Evolutionary conservation across 1,140 invertebrate genomes (phyloP), one percentile per base, ranked within the genome.

Genomic region (Dreissena polymorpha): DNA sequence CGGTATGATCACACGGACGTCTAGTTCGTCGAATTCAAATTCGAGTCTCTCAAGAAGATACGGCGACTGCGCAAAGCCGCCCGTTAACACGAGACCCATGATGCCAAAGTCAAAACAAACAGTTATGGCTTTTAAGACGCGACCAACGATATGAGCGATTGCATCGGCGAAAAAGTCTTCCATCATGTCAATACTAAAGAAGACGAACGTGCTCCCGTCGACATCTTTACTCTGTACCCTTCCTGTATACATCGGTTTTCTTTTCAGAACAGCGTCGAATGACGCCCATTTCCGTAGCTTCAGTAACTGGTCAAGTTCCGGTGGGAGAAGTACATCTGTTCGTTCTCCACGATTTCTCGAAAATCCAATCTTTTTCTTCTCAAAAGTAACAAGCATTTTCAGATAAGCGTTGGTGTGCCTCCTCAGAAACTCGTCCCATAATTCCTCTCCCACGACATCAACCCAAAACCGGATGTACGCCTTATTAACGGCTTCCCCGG

Each of bases 141-240:
- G 57, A 60, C 57, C 16, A 3, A 60, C 16, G 6, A 60, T 10
- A n/a, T 60, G 16, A 23, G 16, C 57, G 21, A 60, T 23, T n/a
- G 57, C 16, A 23, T 60, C 57, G 16, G 21, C 21, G 10, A 60
- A 60, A 23, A 60, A 60, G 3, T 18, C 21, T 23, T 60, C 57
- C 57, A 60, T 60, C 57, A 60, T 60, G 16, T 60, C 57, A 60
- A 60, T 60, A 60, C 57, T 60, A 6, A 60, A 60, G 12, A n/a
- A 60, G 16, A 60, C 10, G 57, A 60, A 60, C 57, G 21, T 60
- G 57, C 21, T 60, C 57, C 57, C 57, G 57, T 60, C 21, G 16
- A 60, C 57, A 5, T 60, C 57, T 60, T 60, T 60, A 60, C 57
- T n/a, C 21, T 60, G 16, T 23, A 60, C 57, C 16, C 21, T 60